These are phyloP conservation scores for Sebastes fasciatus DNA, from an alignment of 2,113 vertebrate genomes.

Conservation along the genomic window DNA sequence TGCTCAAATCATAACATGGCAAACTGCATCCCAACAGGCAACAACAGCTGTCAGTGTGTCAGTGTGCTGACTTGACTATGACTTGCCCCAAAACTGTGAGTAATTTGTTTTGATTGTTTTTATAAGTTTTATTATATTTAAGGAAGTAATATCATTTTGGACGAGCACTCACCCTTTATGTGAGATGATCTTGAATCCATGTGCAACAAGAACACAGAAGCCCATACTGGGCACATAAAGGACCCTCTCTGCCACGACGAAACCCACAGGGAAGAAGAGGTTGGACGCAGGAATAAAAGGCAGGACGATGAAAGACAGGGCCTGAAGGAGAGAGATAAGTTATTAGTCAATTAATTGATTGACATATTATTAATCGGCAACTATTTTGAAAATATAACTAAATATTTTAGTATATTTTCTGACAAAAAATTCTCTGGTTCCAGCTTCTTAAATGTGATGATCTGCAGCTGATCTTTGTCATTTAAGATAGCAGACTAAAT, in stretches of 20 bases:
- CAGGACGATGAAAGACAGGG: conserved; percentile 93
- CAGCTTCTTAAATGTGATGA: background rate
- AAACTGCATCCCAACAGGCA: no score
- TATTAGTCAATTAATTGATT: background rate
- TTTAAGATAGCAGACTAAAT: no score
- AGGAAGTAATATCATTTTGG: background rate
- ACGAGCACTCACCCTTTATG: conserved; percentile 86
- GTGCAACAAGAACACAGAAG: conserved; percentile 95
- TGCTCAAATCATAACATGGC: no score
- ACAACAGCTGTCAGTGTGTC: no score
- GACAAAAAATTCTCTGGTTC: background rate
- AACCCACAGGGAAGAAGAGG: conserved; percentile 98
- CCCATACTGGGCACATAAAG: conserved; percentile 99
- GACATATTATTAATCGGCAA: background rate
- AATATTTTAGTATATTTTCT: background rate
- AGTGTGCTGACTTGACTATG: no score
- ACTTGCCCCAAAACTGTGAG: no score
- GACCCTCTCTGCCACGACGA: conserved; percentile 96
- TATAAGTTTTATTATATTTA: background rate
- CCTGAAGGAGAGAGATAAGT: conserved; percentile 80
- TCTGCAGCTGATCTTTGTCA: background rate
- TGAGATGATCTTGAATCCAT: conserved; percentile 92
- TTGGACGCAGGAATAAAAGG: conserved; percentile 98
- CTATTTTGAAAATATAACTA: background rate
- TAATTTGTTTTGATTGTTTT: no score